Evolutionary conservation across 1,140 invertebrate species (phyloP).

Genomic region (Ptiloglossa arizonensis): DNA sequence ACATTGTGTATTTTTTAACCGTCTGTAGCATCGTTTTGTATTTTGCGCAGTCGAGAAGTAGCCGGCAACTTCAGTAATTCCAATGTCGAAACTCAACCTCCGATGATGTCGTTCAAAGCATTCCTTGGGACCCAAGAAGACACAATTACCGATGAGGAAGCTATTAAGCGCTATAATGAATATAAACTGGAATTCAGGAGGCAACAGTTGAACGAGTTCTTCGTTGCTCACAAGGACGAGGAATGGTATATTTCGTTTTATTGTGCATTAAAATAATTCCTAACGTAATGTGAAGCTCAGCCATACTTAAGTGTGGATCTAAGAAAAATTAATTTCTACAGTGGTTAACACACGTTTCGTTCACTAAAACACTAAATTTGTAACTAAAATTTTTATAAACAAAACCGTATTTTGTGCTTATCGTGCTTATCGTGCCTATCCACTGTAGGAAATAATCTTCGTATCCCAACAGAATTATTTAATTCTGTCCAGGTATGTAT

Average conservation of each 20-base stretch:
- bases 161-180: slow-evolving; percentile 98
- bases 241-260: slow-evolving; percentile 91
- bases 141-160: slow-evolving; percentile 97
- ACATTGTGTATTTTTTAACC: no score
- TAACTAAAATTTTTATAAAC: not conserved
- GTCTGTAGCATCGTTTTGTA: not conserved
- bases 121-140: slow-evolving; percentile 98
- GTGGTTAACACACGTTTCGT: slow-evolving; percentile 10
- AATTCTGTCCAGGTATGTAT: slow-evolving; percentile 48
- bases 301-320: slow-evolving; percentile 38
- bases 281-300: slow-evolving; percentile 11
- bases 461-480: not conserved
- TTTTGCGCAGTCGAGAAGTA: slow-evolving; percentile 73
- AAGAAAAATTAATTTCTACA: slow-evolving; percentile 53
- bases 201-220: slow-evolving; percentile 99
- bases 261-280: not conserved
- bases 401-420: not conserved
- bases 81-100: slow-evolving; percentile 89
- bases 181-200: slow-evolving; percentile 98
- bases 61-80: slow-evolving; percentile 80
- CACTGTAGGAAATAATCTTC: slow-evolving; percentile 45
- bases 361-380: not conserved
- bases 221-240: slow-evolving; percentile 99
- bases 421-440: not conserved
- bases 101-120: slow-evolving; percentile 98